phyloP scores from a whole-genome alignment of 2,888 invertebrate genomes.

The Fragum whitleyi region DNA sequence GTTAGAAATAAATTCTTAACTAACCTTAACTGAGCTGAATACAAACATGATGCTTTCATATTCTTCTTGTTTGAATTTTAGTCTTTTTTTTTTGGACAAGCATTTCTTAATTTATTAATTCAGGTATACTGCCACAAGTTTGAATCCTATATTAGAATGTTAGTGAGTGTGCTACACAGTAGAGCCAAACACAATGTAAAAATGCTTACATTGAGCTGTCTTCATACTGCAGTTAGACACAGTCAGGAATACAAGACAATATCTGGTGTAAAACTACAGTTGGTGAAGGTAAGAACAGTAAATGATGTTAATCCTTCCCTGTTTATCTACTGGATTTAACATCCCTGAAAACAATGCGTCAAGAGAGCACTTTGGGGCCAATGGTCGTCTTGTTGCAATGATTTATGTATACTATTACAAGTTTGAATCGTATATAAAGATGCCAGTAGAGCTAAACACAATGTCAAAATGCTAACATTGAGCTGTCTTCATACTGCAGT shows the following conservation, averaged over 20 bases:
- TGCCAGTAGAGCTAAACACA: conserved; percentile 27
- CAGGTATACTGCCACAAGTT: conserved; percentile 57
- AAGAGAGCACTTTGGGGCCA: too few relatives aligned
- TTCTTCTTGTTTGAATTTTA: too few relatives aligned
- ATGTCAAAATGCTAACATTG: conserved; percentile 24
- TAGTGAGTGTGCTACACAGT: conserved; percentile 32
- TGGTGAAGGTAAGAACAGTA: conserved; percentile 27
- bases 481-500: conserved; percentile 49
- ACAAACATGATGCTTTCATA: too few relatives aligned
- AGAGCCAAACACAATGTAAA: conserved; percentile 24
- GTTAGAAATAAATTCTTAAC: too few relatives aligned
- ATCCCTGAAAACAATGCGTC: too few relatives aligned
- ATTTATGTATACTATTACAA: conserved; percentile 51
- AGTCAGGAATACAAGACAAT: conserved; percentile 58
- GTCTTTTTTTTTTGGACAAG: too few relatives aligned
- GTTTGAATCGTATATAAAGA: conserved; percentile 48
- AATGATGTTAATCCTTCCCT: too few relatives aligned
- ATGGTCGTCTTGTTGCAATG: too few relatives aligned
- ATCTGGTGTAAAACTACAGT: conserved; percentile 46
- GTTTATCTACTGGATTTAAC: too few relatives aligned
- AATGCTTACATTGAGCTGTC: conserved; percentile 30
- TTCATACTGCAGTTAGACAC: conserved; percentile 49
- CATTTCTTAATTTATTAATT: too few relatives aligned
- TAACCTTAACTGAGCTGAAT: too few relatives aligned
- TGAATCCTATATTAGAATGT: conserved; percentile 46